These are phyloP conservation scores for Prionailurus viverrinus DNA, from an alignment of 2,113 vertebrate genomes.

Conservation along the genomic window DNA sequence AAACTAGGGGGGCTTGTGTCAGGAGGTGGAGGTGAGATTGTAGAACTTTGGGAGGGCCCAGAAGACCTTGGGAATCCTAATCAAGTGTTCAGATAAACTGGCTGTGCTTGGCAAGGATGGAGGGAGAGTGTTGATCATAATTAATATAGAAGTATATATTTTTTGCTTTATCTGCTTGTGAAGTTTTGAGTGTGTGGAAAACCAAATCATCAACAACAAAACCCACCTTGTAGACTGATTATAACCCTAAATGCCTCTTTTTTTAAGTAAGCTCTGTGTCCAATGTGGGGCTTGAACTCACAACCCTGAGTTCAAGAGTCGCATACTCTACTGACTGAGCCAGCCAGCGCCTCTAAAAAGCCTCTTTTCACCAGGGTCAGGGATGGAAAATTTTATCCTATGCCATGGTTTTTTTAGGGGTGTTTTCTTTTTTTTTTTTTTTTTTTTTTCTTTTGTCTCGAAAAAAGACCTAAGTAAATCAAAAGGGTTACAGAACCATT, in stretches of 20 bases:
- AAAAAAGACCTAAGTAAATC: slow-evolving; percentile 20
- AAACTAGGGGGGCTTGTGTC: background rate
- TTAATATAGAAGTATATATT: background rate
- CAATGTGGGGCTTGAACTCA: background rate
- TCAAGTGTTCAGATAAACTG: background rate
- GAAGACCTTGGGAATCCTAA: background rate
- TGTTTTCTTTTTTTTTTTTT: background rate
- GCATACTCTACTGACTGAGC: background rate
- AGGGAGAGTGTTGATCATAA: background rate
- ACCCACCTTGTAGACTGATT: background rate
- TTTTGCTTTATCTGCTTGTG: background rate
- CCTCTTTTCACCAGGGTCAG: background rate
- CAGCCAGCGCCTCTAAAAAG: background rate
- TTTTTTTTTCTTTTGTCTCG: slow-evolving; percentile 45
- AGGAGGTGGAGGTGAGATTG: background rate
- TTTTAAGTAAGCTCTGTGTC: background rate
- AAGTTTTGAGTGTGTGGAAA: background rate
- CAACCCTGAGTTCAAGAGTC: background rate
- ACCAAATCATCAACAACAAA: background rate
- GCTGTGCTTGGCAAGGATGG: background rate
- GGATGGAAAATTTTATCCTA: slow-evolving; percentile 63
- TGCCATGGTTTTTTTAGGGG: background rate
- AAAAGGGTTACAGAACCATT: background rate
- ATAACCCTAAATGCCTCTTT: background rate
- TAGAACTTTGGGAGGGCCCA: background rate